Percentiles rank a stretch among this genome's conserved stretches.
phyloP scores from a whole-genome alignment of 2,113 vertebrate genomes.

The Neotragus pygmaeus region DNA sequence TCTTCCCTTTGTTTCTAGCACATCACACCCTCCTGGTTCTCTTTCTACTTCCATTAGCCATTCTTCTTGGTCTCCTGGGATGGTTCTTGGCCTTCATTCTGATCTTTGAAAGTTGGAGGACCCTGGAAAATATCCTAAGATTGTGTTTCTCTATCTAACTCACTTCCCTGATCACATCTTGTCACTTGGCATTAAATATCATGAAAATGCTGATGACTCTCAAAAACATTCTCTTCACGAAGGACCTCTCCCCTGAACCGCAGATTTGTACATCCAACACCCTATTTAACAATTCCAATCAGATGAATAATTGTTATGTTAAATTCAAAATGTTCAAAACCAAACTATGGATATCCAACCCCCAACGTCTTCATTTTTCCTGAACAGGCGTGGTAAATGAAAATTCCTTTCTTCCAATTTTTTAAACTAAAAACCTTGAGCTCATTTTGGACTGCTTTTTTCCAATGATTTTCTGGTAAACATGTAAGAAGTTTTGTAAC shows the following conservation, averaged over 20 bases:
- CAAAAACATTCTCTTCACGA: not conserved
- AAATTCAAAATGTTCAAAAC: not conserved
- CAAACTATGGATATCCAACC: not conserved
- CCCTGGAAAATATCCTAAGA: not conserved
- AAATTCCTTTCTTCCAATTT: slow-evolving; percentile 4
- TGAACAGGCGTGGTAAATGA: not conserved
- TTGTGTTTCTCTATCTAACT: not conserved
- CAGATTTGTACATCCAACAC: not conserved
- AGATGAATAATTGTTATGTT: not conserved
- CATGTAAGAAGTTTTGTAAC: not conserved
- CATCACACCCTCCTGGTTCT: not conserved
- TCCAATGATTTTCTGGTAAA: not conserved
- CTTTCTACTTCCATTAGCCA: not conserved
- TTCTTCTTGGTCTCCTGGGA: not conserved
- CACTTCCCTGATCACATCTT: not conserved
- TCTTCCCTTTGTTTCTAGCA: not conserved
- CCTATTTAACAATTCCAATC: not conserved
- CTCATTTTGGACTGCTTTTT: not conserved
- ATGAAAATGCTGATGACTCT: not conserved
- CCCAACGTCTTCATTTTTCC: not conserved
- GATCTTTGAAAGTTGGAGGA: not conserved
- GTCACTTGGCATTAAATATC: not conserved
- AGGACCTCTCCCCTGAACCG: not conserved
- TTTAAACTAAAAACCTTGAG: not conserved
- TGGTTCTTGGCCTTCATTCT: not conserved